Base-by-base conservation (phyloP, 2,113 vertebrate species). In the Crypturellus undulatus region DNA sequence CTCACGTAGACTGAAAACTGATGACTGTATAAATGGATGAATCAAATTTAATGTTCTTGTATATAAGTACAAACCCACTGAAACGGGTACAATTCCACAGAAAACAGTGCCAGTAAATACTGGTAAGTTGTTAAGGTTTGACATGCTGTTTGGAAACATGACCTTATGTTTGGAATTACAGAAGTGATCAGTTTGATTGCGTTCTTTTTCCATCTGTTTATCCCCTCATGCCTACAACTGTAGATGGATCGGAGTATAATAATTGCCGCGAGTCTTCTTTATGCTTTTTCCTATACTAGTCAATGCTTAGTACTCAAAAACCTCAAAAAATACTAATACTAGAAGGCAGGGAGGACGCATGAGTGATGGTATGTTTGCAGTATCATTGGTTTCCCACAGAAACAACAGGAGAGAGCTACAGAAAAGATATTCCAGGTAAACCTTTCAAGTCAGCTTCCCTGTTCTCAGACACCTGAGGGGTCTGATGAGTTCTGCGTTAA, bases 371-470 rank as follows among this genome's bases (percentile, higher is more conserved):
- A 15, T 43, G 30, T 38, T n/a, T 78, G 15, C n/a, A 67, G 19
- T 30, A 49, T 6, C 32, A 54, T 70, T 40, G 14, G 30, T 71
- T 94, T 84, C 36, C 20, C 65, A 75, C 32, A 81, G 75, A 87
- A 91, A 60, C n/a, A 75, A 81, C 54, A 43, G 45, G 40, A 67
- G 38, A 54, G 1, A 21, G 5, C 34, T 86, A 90, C 79, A 75
- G 26, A 71, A 68, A 93, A 56, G 63, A 36, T 9, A 30, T 52
- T 77, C 60, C 59, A 63, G 42, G 30, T 71, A 70, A 71, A 25
- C 38, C 79, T 78, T 93, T 94, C 51, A 94, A 87, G 65, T 79
- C 62, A 78, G 14, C 75, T 87, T 84, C 75, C 28, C 42, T 60
- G n/a, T 79, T 72, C 52, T 58, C 79, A 82, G 36, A 42, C 64